These are phyloP conservation scores for Leguminivora glycinivorella DNA, from an alignment of 1,140 invertebrate species.

Conservation along the genomic window DNA sequence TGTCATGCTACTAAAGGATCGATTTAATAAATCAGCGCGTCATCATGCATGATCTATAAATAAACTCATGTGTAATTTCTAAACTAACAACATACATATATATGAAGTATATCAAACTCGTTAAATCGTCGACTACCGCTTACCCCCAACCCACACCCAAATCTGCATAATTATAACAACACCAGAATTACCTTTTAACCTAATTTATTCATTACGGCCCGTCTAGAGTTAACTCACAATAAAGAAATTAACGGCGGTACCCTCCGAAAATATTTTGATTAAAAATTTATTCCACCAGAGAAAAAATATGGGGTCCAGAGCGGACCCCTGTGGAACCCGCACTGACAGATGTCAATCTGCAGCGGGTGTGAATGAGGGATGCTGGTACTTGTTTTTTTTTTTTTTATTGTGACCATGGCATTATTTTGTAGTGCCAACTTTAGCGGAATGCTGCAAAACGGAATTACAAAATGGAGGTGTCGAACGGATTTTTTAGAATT, in stretches of 20 bases:
- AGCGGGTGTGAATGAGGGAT: conserved; percentile 39
- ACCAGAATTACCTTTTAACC: conserved; percentile 17
- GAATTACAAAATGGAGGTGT: background rate
- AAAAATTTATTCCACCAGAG: conserved; percentile 68
- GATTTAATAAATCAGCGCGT: too few species aligned
- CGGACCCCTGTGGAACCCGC: conserved; percentile 39
- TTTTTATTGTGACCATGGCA: conserved; percentile 13
- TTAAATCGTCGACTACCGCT: background rate
- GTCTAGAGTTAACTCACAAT: conserved; percentile 66
- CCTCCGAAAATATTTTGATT: conserved; percentile 70
- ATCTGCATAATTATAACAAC: conserved; percentile 11
- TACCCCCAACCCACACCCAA: conserved; percentile 14
- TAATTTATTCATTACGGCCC: conserved; percentile 66
- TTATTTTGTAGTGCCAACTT: conserved; percentile 12
- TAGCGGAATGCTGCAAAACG: conserved; percentile 39
- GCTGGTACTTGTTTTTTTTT: conserved; percentile 37
- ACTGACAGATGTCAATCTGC: conserved; percentile 72
- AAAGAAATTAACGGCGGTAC: conserved; percentile 64
- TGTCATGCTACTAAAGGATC: too few species aligned
- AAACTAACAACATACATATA: background rate
- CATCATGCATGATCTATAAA: too few species aligned
- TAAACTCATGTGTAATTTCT: too few species aligned
- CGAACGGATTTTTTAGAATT: background rate
- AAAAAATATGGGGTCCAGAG: conserved; percentile 54
- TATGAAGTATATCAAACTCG: background rate